phyloP scores from a whole-genome alignment of 2,888 invertebrate genomes.

The Agonopterix alstromeriana region DNA sequence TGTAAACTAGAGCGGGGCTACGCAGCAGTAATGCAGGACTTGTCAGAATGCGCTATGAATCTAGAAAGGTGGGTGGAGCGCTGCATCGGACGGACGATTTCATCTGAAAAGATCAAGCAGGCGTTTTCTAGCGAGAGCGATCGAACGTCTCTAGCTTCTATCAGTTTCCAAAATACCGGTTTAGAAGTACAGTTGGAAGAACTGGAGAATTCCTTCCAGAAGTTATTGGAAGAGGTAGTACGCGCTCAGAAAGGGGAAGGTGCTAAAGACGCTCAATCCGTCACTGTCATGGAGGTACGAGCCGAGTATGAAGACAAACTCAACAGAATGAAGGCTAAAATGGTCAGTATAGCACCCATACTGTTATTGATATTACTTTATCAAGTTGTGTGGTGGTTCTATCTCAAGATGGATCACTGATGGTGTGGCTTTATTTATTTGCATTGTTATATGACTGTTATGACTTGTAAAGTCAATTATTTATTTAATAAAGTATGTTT shows the following conservation, averaged over 20 bases:
- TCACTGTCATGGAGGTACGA: conserved; percentile 73
- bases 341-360: conserved; percentile 80
- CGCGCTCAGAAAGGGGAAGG: conserved; percentile 43
- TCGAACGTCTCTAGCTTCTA: conserved; percentile 32
- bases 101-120: conserved; percentile 57
- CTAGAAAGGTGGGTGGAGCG: conserved; percentile 62
- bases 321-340: conserved; percentile 87
- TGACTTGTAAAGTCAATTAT: conserved; percentile 43
- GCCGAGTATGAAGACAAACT: conserved; percentile 85
- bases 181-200: conserved; percentile 58
- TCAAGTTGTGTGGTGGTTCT: conserved; percentile 71
- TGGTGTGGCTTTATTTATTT: conserved; percentile 31
- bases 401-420: conserved; percentile 53
- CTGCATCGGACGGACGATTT: conserved; percentile 41
- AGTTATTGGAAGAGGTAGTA: conserved; percentile 47
- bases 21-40: conserved; percentile 58
- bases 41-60: conserved; percentile 53
- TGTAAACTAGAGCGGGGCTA: conserved; percentile 55
- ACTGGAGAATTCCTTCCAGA: conserved; percentile 59
- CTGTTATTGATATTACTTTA: conserved; percentile 65
- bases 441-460: conserved; percentile 17
- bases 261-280: conserved; percentile 35
- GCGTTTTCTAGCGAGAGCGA: conserved; percentile 49
- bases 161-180: conserved; percentile 48
- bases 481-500: conserved; percentile 46